Percentiles rank a stretch among this genome's conserved stretches.
Conservation (phyloP, 1,140 invertebrate genomes). For the Mizuhopecten yessoensis region DNA sequence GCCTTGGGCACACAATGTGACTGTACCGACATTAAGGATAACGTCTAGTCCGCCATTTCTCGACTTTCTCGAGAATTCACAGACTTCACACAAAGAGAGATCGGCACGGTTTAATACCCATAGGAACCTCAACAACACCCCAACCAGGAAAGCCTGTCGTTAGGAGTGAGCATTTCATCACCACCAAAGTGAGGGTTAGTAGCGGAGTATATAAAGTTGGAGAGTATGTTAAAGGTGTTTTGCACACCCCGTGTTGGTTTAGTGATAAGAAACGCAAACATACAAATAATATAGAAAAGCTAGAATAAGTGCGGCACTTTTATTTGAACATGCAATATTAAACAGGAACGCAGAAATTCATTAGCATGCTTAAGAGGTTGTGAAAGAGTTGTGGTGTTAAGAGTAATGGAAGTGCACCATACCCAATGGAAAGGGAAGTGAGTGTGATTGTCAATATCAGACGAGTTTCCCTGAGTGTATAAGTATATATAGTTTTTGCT, state of each 20-base stretch:
- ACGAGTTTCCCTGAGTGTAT: neutral
- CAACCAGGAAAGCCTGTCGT: conserved; percentile 54
- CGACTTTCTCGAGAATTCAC: neutral
- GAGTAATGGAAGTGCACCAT: neutral
- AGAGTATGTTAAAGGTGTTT: neutral
- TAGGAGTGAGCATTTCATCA: neutral
- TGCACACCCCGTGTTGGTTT: too few species aligned
- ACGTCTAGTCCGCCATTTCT: neutral
- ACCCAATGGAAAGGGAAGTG: neutral
- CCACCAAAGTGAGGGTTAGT: conserved; percentile 23
- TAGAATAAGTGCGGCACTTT: neutral
- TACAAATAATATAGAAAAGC: neutral
- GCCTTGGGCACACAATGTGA: too few species aligned
- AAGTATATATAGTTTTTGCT: neutral
- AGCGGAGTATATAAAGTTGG: neutral
- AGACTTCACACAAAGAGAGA: neutral
- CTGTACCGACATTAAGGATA: neutral
- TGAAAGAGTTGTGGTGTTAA: neutral
- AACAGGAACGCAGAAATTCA: neutral
- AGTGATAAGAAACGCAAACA: too few species aligned
- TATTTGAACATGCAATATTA: neutral
- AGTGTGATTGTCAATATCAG: neutral
- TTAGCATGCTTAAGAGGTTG: neutral
- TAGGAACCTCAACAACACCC: conserved; percentile 57
- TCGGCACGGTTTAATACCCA: conserved; percentile 47